Conservation (phyloP, 2,797 vertebrate genomes). For the Sebastes vulpes region DNA sequence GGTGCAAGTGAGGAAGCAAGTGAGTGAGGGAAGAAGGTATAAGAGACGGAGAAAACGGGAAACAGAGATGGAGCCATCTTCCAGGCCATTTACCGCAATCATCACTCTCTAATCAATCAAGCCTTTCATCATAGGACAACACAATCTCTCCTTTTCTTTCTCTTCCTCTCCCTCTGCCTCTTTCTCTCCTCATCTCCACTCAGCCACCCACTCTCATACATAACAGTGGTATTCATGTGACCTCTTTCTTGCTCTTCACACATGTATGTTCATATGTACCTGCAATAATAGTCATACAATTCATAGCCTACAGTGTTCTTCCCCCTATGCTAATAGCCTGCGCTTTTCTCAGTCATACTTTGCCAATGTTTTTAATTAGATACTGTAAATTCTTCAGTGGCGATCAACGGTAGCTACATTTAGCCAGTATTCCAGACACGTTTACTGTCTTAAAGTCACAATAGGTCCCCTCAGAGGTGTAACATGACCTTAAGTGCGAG, state of each 20-base stretch:
- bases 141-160: constrained; percentile 62
- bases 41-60: constrained; percentile 80
- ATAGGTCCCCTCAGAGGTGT: constrained; percentile 17
- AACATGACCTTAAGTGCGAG: constrained; percentile 49
- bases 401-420: not conserved
- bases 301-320: not conserved
- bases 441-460: constrained; percentile 3
- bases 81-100: constrained; percentile 89
- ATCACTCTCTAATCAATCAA: constrained; percentile 90
- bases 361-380: not conserved
- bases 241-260: constrained; percentile 28
- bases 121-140: constrained; percentile 89
- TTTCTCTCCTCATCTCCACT: constrained; percentile 60
- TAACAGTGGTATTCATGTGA: constrained; percentile 51
- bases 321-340: not conserved
- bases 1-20: constrained; percentile 76
- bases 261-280: constrained; percentile 18
- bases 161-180: constrained; percentile 44
- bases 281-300: not conserved
- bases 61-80: constrained; percentile 87
- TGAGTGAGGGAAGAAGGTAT: constrained; percentile 78
- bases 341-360: not conserved
- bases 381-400: not conserved
- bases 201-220: constrained; percentile 61
- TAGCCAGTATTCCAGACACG: not conserved